Conservation (phyloP, 2,797 vertebrate species). For the Petrocephalus sullivani region DNA sequence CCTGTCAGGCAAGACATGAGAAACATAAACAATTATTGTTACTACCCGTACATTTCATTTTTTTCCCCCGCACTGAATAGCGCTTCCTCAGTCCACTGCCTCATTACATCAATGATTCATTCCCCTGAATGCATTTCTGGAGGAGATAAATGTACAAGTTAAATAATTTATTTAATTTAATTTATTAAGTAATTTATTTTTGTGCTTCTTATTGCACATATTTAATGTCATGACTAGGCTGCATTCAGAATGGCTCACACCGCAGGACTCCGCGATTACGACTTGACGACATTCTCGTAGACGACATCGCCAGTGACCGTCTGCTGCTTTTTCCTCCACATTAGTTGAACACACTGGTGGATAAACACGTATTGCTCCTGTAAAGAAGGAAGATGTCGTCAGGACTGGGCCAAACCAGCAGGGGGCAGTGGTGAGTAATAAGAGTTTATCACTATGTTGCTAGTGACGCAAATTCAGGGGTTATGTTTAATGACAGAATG, state of each 20-base stretch:
- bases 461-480: background rate
- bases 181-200: background rate
- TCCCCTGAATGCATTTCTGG: background rate
- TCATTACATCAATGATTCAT: background rate
- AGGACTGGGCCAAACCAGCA: background rate
- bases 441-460: background rate
- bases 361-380: constrained; percentile 98
- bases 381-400: background rate
- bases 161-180: background rate
- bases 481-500: background rate
- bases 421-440: background rate
- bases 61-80: background rate
- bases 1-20: constrained; percentile 53
- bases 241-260: constrained; percentile 33
- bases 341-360: constrained; percentile 89
- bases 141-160: background rate
- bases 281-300: constrained; percentile 92
- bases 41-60: background rate
- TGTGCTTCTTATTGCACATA: background rate
- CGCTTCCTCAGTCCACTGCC: background rate
- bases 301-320: constrained; percentile 84
- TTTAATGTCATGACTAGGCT: background rate
- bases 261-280: constrained; percentile 57
- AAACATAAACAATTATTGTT: background rate
- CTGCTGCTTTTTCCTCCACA: constrained; percentile 95